Evolutionary conservation across 2,797 vertebrate species (phyloP), one percentile per base, ranked within the genome.

Genomic region (Pipistrellus pygmaeus): DNA sequence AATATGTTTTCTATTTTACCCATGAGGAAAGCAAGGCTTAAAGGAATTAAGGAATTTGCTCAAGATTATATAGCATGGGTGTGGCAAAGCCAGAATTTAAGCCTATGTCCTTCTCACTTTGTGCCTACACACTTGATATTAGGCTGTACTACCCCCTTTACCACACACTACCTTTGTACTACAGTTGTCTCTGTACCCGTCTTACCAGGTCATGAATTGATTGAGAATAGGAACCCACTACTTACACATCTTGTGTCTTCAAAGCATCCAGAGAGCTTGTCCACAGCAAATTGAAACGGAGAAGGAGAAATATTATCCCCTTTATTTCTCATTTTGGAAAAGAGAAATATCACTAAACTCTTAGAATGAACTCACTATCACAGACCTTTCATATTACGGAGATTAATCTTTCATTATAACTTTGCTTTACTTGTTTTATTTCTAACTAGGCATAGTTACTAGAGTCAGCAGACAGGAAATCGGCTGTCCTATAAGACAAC

Each of bases 391-490:
- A 8, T 53, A 84, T 78, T 27, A 32, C 62, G 32, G 94, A 94
- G 90, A 86, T 97, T 95, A 94, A 94, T 95, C 95, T 96, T 76
- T 82, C 82, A 93, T 11, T 89, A 90, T 97, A 94, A 97, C 95
- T 95, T 97, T 94, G 68, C 85, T 17, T 86, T 72, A 0, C 0
- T 86, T 76, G 35, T 25, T 55, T 82, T 89, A 69, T 95, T 96
- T 41, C 84, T 95, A 90, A 96, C 82, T 96, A 88, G 94, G 93
- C 8, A 0, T 4, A 0, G 91, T 92, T 91, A n/a, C 84, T 82
- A 84, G 77, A 93, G 46, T 75, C 81, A 35, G 78, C 83, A 85
- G 11, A 1, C 0, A 0, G 48, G 41, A 77, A 6, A 0, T 90
- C 78, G 13, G 0, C 0, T 2, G 23, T 48, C 64, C 69, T 57